phyloP scores from a whole-genome alignment of 2,113 vertebrate species.

The Leuciscus idus region DNA sequence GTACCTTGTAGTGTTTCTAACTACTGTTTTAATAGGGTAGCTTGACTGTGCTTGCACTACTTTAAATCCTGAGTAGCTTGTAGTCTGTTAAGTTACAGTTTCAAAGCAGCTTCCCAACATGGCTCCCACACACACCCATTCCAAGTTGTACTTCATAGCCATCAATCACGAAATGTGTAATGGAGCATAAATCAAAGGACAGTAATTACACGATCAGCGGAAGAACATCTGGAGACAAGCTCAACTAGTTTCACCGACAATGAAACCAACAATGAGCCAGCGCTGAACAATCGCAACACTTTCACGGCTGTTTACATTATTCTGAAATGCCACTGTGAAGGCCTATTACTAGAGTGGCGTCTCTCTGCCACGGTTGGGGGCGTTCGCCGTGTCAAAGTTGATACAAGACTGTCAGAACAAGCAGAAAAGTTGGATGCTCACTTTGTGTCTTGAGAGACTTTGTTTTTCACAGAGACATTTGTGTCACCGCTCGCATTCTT shows the following conservation, averaged over 20 bases:
- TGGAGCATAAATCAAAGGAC: conserved; percentile 38
- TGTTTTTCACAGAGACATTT: conserved; percentile 35
- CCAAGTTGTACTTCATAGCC: background rate
- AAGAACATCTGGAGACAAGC: conserved; percentile 58
- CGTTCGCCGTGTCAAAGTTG: conserved; percentile 73
- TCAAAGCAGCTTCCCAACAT: background rate
- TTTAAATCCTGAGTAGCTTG: background rate
- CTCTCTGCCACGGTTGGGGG: conserved; percentile 73
- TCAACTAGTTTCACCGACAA: conserved; percentile 62
- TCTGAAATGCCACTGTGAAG: no score
- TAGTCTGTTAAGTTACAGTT: conserved; percentile 1
- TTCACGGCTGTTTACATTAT: background rate
- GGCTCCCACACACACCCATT: background rate
- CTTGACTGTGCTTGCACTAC: background rate
- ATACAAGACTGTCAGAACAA: conserved; percentile 76
- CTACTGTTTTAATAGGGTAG: background rate
- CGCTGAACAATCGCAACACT: background rate
- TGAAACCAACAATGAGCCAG: background rate
- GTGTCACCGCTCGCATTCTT: conserved; percentile 74
- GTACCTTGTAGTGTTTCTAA: no score
- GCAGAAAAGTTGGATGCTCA: conserved; percentile 74
- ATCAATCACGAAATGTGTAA: background rate
- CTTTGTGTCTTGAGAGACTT: conserved; percentile 73
- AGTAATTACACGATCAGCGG: background rate
- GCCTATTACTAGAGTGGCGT: conserved; percentile 51